These are phyloP conservation scores for Stylophora pistillata DNA, from an alignment of 64 coral and sea anemone species.

Conservation along the genomic window DNA sequence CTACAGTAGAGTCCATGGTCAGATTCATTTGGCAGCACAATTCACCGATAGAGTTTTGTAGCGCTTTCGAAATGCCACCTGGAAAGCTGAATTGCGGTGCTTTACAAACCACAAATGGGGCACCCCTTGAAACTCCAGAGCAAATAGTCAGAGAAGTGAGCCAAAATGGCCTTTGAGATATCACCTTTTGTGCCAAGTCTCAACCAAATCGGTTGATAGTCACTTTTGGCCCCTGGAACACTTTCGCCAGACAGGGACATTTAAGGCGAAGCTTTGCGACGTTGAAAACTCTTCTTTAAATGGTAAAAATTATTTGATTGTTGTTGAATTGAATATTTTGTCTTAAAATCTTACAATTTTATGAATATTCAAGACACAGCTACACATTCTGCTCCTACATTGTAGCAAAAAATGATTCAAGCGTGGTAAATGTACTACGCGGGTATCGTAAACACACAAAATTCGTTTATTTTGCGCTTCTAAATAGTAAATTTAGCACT, in stretches of 20 bases:
- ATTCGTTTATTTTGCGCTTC: too few species aligned
- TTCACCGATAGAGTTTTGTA: constrained; percentile 29
- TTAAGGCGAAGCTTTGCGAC: too few species aligned
- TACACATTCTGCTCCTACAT: too few species aligned
- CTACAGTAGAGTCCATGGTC: constrained; percentile 42
- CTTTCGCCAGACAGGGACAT: constrained; percentile 25
- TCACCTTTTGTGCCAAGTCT: constrained; percentile 40
- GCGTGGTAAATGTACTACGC: too few species aligned
- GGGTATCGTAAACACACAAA: too few species aligned
- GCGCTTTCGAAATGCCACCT: constrained; percentile 17
- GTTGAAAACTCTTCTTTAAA: too few species aligned
- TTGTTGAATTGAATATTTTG: too few species aligned
- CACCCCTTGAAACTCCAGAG: background rate
- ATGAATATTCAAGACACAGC: too few species aligned
- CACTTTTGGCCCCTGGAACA: constrained; percentile 19
- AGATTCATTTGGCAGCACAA: constrained; percentile 41
- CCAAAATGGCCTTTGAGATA: constrained; percentile 41
- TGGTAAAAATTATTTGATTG: too few species aligned
- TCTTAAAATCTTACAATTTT: too few species aligned
- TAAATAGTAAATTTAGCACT: too few species aligned
- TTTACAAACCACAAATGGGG: background rate
- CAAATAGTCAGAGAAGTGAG: constrained; percentile 25
- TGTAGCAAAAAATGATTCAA: too few species aligned
- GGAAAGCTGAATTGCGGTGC: constrained; percentile 21
- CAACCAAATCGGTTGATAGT: constrained; percentile 32